Conservation (phyloP, 2,113 vertebrate genomes). For the Pheucticus melanocephalus region DNA sequence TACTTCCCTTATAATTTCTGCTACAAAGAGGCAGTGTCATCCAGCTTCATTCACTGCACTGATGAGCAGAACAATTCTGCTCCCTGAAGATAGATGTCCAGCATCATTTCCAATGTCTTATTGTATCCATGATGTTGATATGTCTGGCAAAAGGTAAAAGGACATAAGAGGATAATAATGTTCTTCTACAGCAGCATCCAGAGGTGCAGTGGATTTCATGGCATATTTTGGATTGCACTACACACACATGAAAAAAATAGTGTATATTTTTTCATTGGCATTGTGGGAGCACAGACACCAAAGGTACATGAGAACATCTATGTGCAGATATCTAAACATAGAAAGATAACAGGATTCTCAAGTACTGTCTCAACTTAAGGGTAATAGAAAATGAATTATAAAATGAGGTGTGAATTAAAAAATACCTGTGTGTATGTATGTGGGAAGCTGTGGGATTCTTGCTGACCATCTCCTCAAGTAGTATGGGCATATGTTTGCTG, state of each 20-base stretch:
- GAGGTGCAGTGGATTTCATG: background rate
- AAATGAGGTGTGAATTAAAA: background rate
- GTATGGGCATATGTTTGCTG: background rate
- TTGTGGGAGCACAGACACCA: background rate
- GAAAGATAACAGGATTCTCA: background rate
- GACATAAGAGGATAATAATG: background rate
- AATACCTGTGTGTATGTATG: too few species aligned
- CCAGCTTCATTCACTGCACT: background rate
- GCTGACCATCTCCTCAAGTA: background rate
- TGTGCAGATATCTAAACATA: background rate
- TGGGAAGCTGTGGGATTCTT: background rate
- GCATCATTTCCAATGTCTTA: background rate
- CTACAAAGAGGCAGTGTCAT: background rate
- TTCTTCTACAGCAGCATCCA: background rate
- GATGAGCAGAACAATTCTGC: background rate
- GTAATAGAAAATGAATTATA: background rate
- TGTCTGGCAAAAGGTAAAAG: background rate
- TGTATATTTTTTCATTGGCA: background rate
- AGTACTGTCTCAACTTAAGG: background rate
- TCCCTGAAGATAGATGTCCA: background rate
- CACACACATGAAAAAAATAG: background rate
- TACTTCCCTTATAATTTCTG: background rate
- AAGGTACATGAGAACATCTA: background rate
- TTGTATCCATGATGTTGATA: background rate
- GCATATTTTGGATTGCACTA: background rate